Evolutionary conservation across 2,797 vertebrate species (phyloP), one percentile per base, ranked within the genome.

Genomic region (Gymnocypris eckloni): DNA sequence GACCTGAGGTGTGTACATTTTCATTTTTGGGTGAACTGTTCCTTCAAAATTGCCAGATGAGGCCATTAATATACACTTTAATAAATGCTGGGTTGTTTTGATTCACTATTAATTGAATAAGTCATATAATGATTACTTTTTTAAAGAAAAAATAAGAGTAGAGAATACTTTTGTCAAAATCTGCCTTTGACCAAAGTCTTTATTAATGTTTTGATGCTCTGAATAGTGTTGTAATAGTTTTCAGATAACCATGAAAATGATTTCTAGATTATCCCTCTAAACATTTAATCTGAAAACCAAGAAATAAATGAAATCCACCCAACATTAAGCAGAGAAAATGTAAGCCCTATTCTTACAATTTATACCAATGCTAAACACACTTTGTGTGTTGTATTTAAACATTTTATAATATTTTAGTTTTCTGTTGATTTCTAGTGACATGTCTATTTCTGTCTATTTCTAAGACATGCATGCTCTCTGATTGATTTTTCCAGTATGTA

Each of bases 401-500:
- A 79, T 10, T 25, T 61, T 25, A 61, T 56, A 22, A 61, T 18
- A 18, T n/a, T 54, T 61, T 16, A 6, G 15, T 67, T 37, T 25
- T 61, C 66, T 5, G 54, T 45, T 22, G 10, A 25, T 61, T 67
- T 66, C 9, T 66, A 22, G 28, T 33, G 59, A 28, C 28, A 28
- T 28, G 28, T 28, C 28, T 28, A 28, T 28, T 28, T 28, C 28
- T 28, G 28, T 28, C 28, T 28, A 28, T 28, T 28, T 28, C 28
- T 28, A 28, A 64, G 77, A 28, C 56, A 64, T 64, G 39, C 59
- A 77, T 84, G 81, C 70, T 79, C 33, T 82, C 78, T 76, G 80
- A 86, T 22, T 79, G 82, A 28, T n/a, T 77, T 66, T 79, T 45
- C 64, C 18, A 69, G 64, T 56, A 71, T 66, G 75, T 67, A 83